Evolutionary conservation across 2,797 vertebrate species (phyloP).

Genomic region (Erithacus rubecula): DNA sequence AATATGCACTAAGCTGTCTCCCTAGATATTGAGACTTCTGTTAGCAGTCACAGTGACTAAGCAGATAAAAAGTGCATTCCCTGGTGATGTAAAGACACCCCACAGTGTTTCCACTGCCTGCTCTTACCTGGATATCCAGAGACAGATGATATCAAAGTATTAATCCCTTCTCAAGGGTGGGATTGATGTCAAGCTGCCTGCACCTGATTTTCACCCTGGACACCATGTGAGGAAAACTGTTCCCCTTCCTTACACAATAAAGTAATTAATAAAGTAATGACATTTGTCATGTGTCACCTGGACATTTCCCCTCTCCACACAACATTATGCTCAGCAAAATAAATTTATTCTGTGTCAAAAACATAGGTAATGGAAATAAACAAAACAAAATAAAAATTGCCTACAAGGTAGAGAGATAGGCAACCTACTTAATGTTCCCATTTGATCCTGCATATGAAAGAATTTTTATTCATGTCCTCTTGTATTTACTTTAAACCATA

Average conservation of each 20-base stretch:
- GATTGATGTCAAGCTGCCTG: background rate
- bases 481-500: background rate
- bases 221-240: fast-evolving
- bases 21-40: background rate
- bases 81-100: background rate
- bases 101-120: background rate
- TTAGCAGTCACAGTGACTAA: background rate
- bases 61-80: background rate
- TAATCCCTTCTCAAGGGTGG: background rate
- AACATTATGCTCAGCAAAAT: background rate
- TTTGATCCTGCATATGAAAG: background rate
- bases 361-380: background rate
- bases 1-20: background rate
- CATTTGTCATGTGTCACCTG: background rate
- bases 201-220: background rate
- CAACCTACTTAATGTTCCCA: background rate
- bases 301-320: background rate
- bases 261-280: background rate
- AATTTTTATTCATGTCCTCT: background rate
- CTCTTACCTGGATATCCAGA: background rate
- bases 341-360: background rate
- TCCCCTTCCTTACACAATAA: background rate
- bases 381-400: background rate
- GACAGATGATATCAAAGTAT: no score
- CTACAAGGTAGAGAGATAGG: background rate